A percentile compares a stretch with the other conserved stretches of the same genome.
phyloP scores from a whole-genome alignment of 2,113 vertebrate species.

The Crotalus tigris region DNA sequence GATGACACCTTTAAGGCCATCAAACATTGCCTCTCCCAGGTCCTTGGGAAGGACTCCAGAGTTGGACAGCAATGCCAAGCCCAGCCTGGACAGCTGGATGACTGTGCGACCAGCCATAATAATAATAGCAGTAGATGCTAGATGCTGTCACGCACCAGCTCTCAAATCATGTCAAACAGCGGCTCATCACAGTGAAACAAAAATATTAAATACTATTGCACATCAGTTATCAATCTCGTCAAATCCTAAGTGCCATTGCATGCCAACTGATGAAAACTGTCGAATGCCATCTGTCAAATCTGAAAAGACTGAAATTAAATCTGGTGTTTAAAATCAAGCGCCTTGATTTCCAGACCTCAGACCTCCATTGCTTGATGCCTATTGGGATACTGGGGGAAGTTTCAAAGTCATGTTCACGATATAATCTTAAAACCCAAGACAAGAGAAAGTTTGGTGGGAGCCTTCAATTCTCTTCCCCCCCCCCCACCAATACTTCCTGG shows the following conservation, averaged over 20 bases:
- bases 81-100: not conserved
- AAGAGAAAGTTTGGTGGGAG: not conserved
- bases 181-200: conserved; percentile 11
- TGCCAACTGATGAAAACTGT: conserved; percentile 4
- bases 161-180: conserved; percentile 2
- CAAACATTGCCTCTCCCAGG: not conserved
- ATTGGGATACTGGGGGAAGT: not conserved
- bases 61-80: not conserved
- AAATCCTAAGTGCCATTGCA: conserved; percentile 19
- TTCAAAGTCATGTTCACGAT: not conserved
- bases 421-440: not conserved
- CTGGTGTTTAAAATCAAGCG: not conserved
- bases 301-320: conserved; percentile 3
- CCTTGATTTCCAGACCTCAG: not conserved
- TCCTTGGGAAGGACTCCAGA: not conserved
- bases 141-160: not conserved
- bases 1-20: not conserved
- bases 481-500: not conserved
- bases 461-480: not conserved
- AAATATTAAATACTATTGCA: conserved; percentile 18
- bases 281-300: conserved; percentile 5
- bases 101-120: not conserved
- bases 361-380: not conserved
- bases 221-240: not conserved
- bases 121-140: not conserved